Evolutionary conservation across 92 coral and sea anemone genomes (phyloP), one percentile per base, ranked within the genome.

Genomic region (Micromussa lordhowensis): DNA sequence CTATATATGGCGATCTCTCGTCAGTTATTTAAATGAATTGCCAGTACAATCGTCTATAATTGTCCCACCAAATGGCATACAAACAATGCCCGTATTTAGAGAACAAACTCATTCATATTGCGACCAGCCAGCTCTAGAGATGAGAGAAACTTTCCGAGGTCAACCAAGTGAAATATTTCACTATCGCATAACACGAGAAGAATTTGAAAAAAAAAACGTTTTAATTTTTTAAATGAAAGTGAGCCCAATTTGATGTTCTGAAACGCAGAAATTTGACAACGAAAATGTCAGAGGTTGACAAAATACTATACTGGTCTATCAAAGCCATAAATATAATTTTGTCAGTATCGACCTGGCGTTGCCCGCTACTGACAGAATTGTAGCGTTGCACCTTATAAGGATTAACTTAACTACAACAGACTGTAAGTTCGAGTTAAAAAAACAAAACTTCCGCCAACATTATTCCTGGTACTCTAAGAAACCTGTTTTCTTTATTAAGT

Each of bases 1-100:
- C 83, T 55, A 79, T 11, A 57, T 79, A 59, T 79, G 70, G 83
- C 70, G 54, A 79, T 34, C 83, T 79, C 83, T 79, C 83, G 49
- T 79, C 51, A 34, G 22, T 24, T 35, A 79, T 79, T 58, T 79
- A 38, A 34, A 3, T 59, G 83, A 80, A 59, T 57, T 31, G 34
- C 51, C 71, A 58, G 28, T 5, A 38, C 57, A 22, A 40, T 44
- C 22, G 24, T 66, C 2, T 15, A 63, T 3, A 80, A 80, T 32
- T n/a, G 75, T 11, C n/a, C 12, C 29, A 14, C 69, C 30, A 35
- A 5, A 1, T 22, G 14, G 75, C 5, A 81, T 15, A 71, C 15
- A 82, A 32, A 31, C 49, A 32, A 11, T 18, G 32, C 49, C 36
- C 18, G 78, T 73, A 66, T 82, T 68, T 35, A 28, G 75, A 82